A percentile compares a stretch with the other conserved stretches of the same genome.
phyloP scores from a whole-genome alignment of 2,797 vertebrate species.

The Anabas testudineus region DNA sequence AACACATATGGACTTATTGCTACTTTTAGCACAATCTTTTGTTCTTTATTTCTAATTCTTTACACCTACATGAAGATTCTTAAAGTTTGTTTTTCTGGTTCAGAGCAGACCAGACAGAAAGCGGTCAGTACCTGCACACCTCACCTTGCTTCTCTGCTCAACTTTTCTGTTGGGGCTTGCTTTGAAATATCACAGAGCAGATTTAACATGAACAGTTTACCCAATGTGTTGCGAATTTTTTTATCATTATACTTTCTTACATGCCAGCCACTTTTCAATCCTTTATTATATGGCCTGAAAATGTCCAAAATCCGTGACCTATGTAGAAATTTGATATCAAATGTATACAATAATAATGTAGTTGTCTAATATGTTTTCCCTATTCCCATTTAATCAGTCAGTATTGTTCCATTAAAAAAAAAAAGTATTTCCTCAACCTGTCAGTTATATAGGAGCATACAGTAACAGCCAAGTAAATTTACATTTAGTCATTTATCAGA shows the following conservation, averaged over 20 bases:
- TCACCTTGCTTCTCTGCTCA: constrained; percentile 29
- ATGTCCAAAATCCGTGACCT: too few relatives aligned
- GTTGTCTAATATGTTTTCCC: too few relatives aligned
- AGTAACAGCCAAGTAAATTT: too few relatives aligned
- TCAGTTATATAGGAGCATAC: too few relatives aligned
- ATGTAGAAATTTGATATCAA: too few relatives aligned
- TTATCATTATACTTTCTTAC: constrained; percentile 51
- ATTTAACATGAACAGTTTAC: constrained; percentile 16
- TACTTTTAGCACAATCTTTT: background rate
- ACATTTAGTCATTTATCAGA: too few relatives aligned
- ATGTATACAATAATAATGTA: too few relatives aligned
- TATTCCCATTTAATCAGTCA: too few relatives aligned
- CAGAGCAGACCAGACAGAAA: constrained; percentile 37
- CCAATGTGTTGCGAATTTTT: constrained; percentile 7
- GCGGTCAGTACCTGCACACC: constrained; percentile 53
- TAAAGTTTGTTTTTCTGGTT: constrained; percentile 40
- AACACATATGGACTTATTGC: constrained; percentile 15
- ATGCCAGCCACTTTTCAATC: constrained; percentile 49
- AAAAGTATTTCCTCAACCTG: too few relatives aligned
- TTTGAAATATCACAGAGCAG: constrained; percentile 26
- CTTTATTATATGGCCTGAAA: constrained; percentile 56
- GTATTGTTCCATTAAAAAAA: too few relatives aligned
- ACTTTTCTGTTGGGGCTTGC: constrained; percentile 2
- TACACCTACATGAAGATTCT: constrained; percentile 55
- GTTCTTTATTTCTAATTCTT: background rate